Conservation (phyloP, 2,888 invertebrate species). For the Esperia sulphurella region DNA sequence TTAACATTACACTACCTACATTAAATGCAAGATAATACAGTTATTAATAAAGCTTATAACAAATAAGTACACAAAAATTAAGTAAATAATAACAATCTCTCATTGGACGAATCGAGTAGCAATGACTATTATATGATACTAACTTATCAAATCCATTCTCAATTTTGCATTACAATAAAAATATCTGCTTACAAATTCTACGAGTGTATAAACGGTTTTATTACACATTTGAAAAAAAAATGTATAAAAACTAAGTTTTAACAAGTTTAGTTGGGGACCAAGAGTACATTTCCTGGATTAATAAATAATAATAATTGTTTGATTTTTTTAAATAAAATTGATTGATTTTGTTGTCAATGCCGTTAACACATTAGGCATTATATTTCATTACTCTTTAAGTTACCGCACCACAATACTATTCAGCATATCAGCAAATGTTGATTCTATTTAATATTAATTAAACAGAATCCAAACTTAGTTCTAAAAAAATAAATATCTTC, state of each 20-base stretch:
- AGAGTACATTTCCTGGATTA: too few species aligned
- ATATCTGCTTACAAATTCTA: neutral
- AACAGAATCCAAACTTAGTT: neutral
- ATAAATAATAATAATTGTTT: too few species aligned
- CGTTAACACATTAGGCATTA: conserved; percentile 5
- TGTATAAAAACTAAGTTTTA: too few species aligned
- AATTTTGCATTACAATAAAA: neutral
- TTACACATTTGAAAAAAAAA: too few species aligned
- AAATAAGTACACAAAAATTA: conserved; percentile 69
- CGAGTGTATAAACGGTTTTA: too few species aligned
- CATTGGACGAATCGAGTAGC: conserved; percentile 53
- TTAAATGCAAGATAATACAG: conserved; percentile 53
- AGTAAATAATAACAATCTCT: conserved; percentile 61
- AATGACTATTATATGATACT: conserved; percentile 8
- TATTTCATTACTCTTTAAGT: conserved; percentile 1
- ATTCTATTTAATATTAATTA: too few species aligned
- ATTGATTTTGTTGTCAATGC: neutral
- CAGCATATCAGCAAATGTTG: conserved; percentile 5
- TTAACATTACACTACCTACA: conserved; percentile 29
- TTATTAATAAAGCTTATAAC: conserved; percentile 40
- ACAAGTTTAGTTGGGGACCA: too few species aligned
- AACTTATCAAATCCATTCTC: conserved; percentile 1
- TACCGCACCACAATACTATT: conserved; percentile 4
- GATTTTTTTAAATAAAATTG: too few species aligned
- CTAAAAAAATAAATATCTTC: neutral